Evolutionary conservation across 2,888 invertebrate genomes (phyloP), one percentile per base, ranked within the genome.

Genomic region (Myopa testacea): DNA sequence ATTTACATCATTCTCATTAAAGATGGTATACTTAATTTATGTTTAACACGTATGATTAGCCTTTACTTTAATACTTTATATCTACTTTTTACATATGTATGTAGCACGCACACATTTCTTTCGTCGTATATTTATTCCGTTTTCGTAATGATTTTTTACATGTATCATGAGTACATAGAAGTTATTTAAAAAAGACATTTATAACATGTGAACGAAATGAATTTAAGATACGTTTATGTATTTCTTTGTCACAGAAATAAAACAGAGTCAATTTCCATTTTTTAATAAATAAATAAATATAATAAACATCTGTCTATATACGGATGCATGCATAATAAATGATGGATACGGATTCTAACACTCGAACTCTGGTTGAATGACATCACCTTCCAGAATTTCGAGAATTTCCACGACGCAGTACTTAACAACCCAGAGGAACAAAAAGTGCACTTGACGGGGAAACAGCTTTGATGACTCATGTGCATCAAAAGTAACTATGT

Each of bases 141-240:
- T 26, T 26, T 26, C 26, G 26, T 67, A 38, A 67, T 37, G 37
- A 67, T 67, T 67, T 37, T 67, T 67, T 26, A 67, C 16, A 16
- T 67, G 2, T 8, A 55, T 55, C 4, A 55, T 14, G 4, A 6
- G 50, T n/a, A n/a, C n/a, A 10, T 34, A 26, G 14, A 16, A 26
- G n/a, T 63, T 63, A 14, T 34, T 34, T 16, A 38, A n/a, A 67
- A 67, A 67, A 67, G 67, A 67, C 67, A 67, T 63, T 63, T 63
- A 63, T 37, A 67, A 19, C 67, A 40, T 40, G n/a, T 63, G n/a
- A 67, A n/a, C 16, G 38, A 40, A 67, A 40, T 67, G 38, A 5
- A 67, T 67, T 67, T 3, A 40, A n/a, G 10, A 10, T 45, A 40
- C 38, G 5, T 67, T 10, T 67, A 40, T 12, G 37, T 40, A 40